Base-by-base conservation (phyloP, 2,888 invertebrate species). In the Ornithoptera alexandrae region DNA sequence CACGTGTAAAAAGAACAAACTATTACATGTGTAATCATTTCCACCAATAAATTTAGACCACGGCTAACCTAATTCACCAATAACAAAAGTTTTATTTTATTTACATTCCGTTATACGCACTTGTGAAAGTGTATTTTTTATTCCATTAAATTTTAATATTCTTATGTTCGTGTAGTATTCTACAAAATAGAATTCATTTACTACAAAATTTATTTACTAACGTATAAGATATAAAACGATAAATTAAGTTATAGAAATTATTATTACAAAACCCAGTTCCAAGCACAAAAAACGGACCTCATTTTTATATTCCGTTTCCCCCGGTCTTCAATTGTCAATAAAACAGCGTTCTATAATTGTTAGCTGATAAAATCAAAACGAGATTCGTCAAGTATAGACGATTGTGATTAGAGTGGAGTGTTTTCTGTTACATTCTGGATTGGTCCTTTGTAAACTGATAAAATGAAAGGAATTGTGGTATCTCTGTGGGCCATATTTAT, bases 391-490 rank as follows among this genome's bases (percentile, higher is more conserved):
- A 66, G 63, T 64, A 18, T 58, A 57, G 67, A 58, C 62, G 69
- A 50, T 66, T 62, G 57, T 36, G 64, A 53, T 50, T 50, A 62
- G 22, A 39, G 7, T 42, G 59, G n/a, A 39, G 15, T 42, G 46
- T 57, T 56, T 62, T n/a, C 6, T 30, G n/a, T 36, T 59, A 17
- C 30, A 60, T 65, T 65, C 22, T 62, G 56, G 59, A 69, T 53
- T 53, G 18, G 7, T 65, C 30, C 42, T 39, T 12, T 57, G 10
- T 2, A 57, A 10, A 59, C 17, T 24, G 12, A 4, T 42, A 72
- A 65, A 72, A 90, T 89, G 88, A 78, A 77, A 75, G 75, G 75
- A 24, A 76, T 79, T 73, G 72, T 84, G 53, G 71, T 84, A 30
- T 67, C 84, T 60, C 65, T 86, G 58, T 82, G 75, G 76, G 71